Percentiles rank a stretch among this genome's conserved stretches.
phyloP scores from a whole-genome alignment of 2,888 invertebrate genomes.

The Himalopsyche kuldschensis region DNA sequence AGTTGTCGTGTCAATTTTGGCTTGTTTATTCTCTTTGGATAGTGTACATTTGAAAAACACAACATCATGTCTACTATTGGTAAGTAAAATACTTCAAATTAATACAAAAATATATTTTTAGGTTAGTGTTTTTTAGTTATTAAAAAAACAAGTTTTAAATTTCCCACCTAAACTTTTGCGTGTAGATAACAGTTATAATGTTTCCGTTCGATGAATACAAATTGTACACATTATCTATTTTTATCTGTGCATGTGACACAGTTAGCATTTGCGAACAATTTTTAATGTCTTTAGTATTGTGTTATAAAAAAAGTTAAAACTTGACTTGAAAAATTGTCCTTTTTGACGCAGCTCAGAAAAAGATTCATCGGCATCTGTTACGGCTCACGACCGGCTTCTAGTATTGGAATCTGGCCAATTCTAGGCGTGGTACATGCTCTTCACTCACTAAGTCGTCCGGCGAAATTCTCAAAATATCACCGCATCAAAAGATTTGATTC shows the following conservation, averaged over 20 bases:
- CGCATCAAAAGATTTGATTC: not conserved
- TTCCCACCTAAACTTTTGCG: not conserved
- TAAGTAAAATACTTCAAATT: slow-evolving; percentile 9
- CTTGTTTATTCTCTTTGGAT: slow-evolving; percentile 7
- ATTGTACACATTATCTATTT: not conserved
- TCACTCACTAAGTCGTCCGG: not conserved
- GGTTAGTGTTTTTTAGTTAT: not conserved
- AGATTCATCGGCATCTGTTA: not conserved
- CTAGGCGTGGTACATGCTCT: slow-evolving; percentile 22
- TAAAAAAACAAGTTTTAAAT: not conserved
- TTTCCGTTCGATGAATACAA: not conserved
- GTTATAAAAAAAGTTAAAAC: not conserved
- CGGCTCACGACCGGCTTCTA: slow-evolving; percentile 8
- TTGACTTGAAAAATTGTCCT: not conserved
- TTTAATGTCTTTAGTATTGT: not conserved
- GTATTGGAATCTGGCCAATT: slow-evolving; percentile 23
- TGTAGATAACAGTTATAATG: not conserved
- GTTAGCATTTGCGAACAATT: not conserved
- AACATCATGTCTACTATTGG: slow-evolving; percentile 26
- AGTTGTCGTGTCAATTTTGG: slow-evolving; percentile 15
- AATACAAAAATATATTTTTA: not conserved
- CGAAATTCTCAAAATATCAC: slow-evolving; percentile 9
- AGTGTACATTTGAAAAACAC: not conserved
- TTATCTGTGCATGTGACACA: not conserved
- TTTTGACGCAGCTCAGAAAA: not conserved